Evolutionary conservation across 2,797 vertebrate species (phyloP).

Genomic region (Tiaroga cobitis): DNA sequence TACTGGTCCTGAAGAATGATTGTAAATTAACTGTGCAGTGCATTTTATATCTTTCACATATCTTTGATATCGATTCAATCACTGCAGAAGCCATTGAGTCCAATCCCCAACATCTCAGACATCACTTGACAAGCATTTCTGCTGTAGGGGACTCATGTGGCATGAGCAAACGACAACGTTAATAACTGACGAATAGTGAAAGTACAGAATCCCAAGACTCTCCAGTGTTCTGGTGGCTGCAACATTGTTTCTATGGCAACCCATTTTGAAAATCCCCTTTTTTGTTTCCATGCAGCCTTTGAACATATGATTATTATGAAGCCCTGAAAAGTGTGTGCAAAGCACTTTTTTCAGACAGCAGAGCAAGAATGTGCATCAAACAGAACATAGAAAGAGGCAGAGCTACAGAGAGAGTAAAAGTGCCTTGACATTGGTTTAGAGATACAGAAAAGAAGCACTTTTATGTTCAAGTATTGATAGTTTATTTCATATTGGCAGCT

Average conservation of each 20-base stretch:
- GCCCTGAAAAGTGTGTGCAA: conserved; percentile 66
- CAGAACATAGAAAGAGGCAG: not conserved
- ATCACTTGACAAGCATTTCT: not conserved
- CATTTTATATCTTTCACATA: not conserved
- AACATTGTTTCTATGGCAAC: conserved; percentile 86
- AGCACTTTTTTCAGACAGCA: conserved; percentile 57
- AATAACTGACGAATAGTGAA: conserved; percentile 81
- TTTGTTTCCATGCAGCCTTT: conserved; percentile 78
- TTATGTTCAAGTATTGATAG: not conserved
- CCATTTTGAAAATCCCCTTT: conserved; percentile 26
- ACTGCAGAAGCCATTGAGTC: not conserved
- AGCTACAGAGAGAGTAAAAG: not conserved
- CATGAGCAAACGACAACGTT: conserved; percentile 59
- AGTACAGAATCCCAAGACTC: conserved; percentile 76
- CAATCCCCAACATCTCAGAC: not conserved
- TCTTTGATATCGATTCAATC: not conserved
- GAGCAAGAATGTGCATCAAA: not conserved
- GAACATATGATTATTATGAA: conserved; percentile 75
- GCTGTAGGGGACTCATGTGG: not conserved
- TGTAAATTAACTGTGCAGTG: not conserved
- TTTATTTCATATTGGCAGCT: not conserved
- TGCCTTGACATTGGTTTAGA: not conserved
- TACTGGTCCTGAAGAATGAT: not conserved
- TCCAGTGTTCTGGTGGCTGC: conserved; percentile 80
- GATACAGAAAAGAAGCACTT: not conserved